Evolutionary conservation across 2,113 vertebrate genomes (phyloP).

Genomic region (Sardina pilchardus): DNA sequence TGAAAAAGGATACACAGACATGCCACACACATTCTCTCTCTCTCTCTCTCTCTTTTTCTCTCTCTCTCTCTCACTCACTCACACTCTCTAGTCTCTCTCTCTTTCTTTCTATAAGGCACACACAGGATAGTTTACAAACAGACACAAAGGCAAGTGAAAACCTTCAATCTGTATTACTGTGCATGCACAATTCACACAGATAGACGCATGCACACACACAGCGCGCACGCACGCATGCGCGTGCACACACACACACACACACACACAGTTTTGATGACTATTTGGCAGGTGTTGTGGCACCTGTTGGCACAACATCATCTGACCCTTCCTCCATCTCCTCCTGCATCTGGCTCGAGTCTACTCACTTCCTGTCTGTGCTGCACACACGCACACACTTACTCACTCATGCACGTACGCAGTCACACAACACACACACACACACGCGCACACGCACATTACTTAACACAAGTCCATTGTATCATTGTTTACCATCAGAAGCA

Average conservation of each 20-base stretch:
- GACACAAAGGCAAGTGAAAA: background rate
- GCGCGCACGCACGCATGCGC: conserved; percentile 11
- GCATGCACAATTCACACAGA: background rate
- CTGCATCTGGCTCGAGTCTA: conserved; percentile 32
- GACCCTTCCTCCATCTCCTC: conserved; percentile 28
- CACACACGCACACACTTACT: conserved; percentile 32
- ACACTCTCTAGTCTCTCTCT: background rate
- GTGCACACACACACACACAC: conserved; percentile 35
- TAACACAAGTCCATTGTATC: background rate
- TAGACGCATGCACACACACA: background rate
- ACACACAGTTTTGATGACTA: conserved; percentile 32
- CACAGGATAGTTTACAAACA: background rate
- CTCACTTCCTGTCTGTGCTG: conserved; percentile 28
- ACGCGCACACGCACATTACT: background rate
- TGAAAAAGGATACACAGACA: too few species aligned
- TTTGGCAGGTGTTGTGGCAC: conserved; percentile 45
- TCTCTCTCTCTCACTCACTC: background rate
- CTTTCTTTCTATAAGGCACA: background rate
- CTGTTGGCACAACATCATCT: conserved; percentile 39
- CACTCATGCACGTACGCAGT: conserved; percentile 7
- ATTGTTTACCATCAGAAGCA: background rate
- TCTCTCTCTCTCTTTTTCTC: background rate
- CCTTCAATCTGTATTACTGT: background rate
- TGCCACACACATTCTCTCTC: too few species aligned
- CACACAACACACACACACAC: conserved; percentile 3